Evolutionary conservation across 2,113 vertebrate genomes (phyloP), one percentile per base, ranked within the genome.

Genomic region (Elephas maximus): DNA sequence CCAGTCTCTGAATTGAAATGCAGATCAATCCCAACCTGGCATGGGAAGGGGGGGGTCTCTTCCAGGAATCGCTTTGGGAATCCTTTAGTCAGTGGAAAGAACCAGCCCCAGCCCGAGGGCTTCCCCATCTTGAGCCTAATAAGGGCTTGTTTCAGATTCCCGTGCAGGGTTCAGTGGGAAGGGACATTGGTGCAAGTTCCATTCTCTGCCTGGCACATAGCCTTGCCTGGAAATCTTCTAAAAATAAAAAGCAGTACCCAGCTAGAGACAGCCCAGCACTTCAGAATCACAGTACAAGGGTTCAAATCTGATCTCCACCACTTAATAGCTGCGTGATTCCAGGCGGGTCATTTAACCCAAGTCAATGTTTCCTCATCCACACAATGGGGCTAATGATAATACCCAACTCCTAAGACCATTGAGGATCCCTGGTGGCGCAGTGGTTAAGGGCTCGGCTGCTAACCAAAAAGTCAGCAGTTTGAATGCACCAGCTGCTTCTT

Each of bases 1-100:
- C 82, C 51, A 80, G 74, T 53, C 76, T 12, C 73, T 96, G 82
- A 90, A 93, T 8, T 84, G 84, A 96, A 97, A 92, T 85, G 48
- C 44, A 81, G 28, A 60, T 60, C 71, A 28, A 15, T 79, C 51
- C 63, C 26, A 85, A 79, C 51, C 67, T 92, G 83, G 51, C n/a
- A 73, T 63, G 11, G 26, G 60, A 33, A 23, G 6, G 15, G 21
- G 60, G 37, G 23, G 6, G 23, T 60, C 37, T 79, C 20, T 20
- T 73, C 6, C 26, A 23, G 76, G 30, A 65, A 41, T 65, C 65
- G 10, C 12, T 37, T 65, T 91, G 41, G 45, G 28, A 95, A 82
- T 91, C 89, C 33, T 94, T 92, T 57, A 57, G 33, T 92, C 45
- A 92, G 12, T 86, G 88, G 76, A 90, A 93, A 90, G 53, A 69